Evolutionary conservation across 2,113 vertebrate genomes (phyloP), one percentile per base, ranked within the genome.

Genomic region (Lepus americanus): DNA sequence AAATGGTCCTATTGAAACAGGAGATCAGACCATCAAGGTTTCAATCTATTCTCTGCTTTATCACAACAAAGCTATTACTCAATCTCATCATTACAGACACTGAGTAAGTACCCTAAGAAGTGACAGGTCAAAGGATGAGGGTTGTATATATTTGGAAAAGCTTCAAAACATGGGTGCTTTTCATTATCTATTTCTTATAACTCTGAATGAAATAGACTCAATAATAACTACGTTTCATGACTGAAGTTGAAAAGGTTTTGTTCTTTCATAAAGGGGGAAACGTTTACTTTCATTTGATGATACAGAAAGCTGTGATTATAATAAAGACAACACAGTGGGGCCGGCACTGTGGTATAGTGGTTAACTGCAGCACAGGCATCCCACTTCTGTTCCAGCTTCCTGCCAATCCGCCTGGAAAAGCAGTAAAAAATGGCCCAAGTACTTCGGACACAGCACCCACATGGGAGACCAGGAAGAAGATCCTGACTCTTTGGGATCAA

Each of bases 241-340:
- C n/a, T 80, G 87, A 92, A 64, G 22, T 36, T 61, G 31, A 12
- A 66, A 12, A 55, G 51, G 23, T 76, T 95, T 90, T 85, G 67
- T 7, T 97, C 19, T 73, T 78, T 64, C 59, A 82, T 17, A 23
- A 9, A 55, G 10, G 49, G 49, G 16, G 4, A 51, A 53, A 39
- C 64, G 51, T 36, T 70, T 53, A 72, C 16, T 80, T 92, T 67
- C 23, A 87, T 19, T 69, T 69, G 29, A 87, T 74, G 59, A 67
- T 13, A 86, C 9, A 94, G 51, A 73, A 76, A 90, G 33, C 27
- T 89, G n/a, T 59, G 20, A 36, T 89, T 69, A 89, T 76, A 83
- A 44, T 44, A 44, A 44, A 44, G 44, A 44, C 44, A 44, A 44
- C 44, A 44, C 8, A 44, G 44, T 44, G 44, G 44, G 44, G 44